Base-by-base conservation (phyloP, 2,888 invertebrate species). In the Hanleya hanleyi region DNA sequence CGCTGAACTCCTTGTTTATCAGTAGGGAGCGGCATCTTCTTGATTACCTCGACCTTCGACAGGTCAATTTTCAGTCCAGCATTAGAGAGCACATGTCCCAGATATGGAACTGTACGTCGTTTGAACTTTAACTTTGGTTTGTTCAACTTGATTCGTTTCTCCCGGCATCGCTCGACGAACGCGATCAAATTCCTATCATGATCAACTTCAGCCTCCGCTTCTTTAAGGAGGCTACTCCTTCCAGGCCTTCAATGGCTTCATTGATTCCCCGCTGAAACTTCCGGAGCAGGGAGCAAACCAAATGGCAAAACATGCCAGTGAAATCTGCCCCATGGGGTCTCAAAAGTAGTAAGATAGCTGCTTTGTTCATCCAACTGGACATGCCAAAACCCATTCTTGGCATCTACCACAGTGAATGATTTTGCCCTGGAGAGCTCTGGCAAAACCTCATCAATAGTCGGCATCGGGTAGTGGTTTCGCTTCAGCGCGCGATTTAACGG, bases 291-390 rank as follows among this genome's bases (percentile, higher is more conserved):
- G 0, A 70, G 65, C 9, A 83, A 76, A 26, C 80, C 76, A 64
- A 80, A 81, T 29, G 78, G 79, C 69, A 81, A 70, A 33, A 74
- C 47, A 0, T 36, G 51, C 78, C 81, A 81, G n/a, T 78, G 29
- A 47, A 77, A 84, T 35, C 79, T 37, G 2, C 78, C 79, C 57
- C 73, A 81, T 1, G 77, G 77, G 9, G 79, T 81, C 32, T 69
- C 69, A 66, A 82, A 79, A 18, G 75, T 81, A 18, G 81, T 83
- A 1, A 78, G 65, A 9, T 38, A 38, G 36, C 72, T 73, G 26
- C 67, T 74, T 38, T 76, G 70, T 7, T 74, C 67, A 62, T 76
- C 75, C 18, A 76, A 41, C 32, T 69, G 29, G 12, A 76, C 47
- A 15, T 77, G 71, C 76, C 75, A 75, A 47, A 76, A 78, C 5